Evolutionary conservation across 2,797 vertebrate genomes (phyloP), one percentile per base, ranked within the genome.

Genomic region (Lutjanus argentimaculatus): DNA sequence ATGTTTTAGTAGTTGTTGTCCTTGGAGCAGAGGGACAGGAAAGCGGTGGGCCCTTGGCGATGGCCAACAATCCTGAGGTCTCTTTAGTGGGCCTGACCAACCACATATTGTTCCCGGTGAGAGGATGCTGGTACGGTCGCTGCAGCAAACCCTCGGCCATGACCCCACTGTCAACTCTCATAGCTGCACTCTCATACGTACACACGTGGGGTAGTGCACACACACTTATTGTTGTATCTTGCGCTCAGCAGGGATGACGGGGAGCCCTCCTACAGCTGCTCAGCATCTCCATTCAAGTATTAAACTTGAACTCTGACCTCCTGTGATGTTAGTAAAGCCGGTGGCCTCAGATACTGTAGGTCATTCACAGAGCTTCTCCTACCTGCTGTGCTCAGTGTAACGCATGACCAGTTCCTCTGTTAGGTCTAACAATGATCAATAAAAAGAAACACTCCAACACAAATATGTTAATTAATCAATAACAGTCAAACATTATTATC

Each of bases 31-130:
- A 80, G 72, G 46, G 72, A 90, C 88, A 83, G 90, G 87, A 84
- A 87, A 84, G 87, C 67, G 81, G 86, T 81, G 76, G 78, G 77
- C 64, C 63, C 74, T 87, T 48, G 15, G 69, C 45, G n/a, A 85
- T 86, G 79, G 87, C 89, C 92, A 92, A 89, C 88, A 92, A 93
- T 94, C 90, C 84, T 91, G 93, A 91, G 93, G 92, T 93, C 85
- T 90, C 76, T 80, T 89, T 84, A 88, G 92, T 76, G 75, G 83
- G 85, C 49, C 80, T 82, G 87, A 88, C 77, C 63, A 36, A 83
- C 92, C 88, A n/a, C 88, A 89, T 73, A 85, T 90, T 88, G 90
- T 91, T 87, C 83, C 80, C 36, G 36, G 69, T 84, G 81, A 89
- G 85, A 88, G 67, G 84, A 79, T 69, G 77, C 78, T 67, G 55